A percentile compares a stretch with the other conserved stretches of the same genome.
These are phyloP conservation scores for Boulengeromyrus knoepffleri DNA, from an alignment of 2,113 vertebrate genomes.

Conservation along the genomic window DNA sequence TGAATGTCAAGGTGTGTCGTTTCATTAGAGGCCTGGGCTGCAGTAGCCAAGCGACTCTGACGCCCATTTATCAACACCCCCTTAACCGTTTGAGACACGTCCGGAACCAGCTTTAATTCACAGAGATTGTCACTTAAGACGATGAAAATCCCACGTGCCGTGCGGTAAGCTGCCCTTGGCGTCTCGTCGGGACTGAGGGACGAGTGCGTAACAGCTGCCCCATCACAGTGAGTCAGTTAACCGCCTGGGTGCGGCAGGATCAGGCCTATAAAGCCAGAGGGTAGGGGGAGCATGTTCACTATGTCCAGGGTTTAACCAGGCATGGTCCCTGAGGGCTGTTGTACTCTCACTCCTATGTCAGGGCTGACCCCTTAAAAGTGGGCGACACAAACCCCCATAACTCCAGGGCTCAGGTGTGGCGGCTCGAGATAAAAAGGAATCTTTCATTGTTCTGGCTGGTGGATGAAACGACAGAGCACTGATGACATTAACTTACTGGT, in stretches of 20 bases:
- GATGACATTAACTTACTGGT: constrained; percentile 52
- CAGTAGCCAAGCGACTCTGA: not conserved
- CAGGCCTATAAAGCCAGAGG: not conserved
- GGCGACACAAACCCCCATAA: not conserved
- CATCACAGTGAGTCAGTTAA: not conserved
- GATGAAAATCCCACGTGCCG: not conserved
- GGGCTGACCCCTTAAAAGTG: not conserved
- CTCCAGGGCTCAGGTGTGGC: not conserved
- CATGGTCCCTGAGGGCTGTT: not conserved
- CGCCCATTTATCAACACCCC: not conserved
- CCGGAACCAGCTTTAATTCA: not conserved
- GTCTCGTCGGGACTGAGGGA: not conserved
- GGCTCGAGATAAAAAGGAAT: not conserved
- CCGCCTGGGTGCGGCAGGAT: not conserved
- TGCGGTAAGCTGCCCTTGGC: not conserved
- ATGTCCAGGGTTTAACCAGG: not conserved
- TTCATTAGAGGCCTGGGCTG: not conserved
- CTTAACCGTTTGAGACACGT: not conserved
- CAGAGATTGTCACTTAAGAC: not conserved
- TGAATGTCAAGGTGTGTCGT: constrained; percentile 26
- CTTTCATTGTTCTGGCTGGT: not conserved
- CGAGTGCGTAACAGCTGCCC: not conserved
- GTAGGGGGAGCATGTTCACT: not conserved
- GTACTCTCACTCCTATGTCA: not conserved
- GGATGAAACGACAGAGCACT: constrained; percentile 35